Percentiles rank a stretch among this genome's conserved stretches.
Conservation (phyloP, 2,113 vertebrate species). For the Anolis sagrei region DNA sequence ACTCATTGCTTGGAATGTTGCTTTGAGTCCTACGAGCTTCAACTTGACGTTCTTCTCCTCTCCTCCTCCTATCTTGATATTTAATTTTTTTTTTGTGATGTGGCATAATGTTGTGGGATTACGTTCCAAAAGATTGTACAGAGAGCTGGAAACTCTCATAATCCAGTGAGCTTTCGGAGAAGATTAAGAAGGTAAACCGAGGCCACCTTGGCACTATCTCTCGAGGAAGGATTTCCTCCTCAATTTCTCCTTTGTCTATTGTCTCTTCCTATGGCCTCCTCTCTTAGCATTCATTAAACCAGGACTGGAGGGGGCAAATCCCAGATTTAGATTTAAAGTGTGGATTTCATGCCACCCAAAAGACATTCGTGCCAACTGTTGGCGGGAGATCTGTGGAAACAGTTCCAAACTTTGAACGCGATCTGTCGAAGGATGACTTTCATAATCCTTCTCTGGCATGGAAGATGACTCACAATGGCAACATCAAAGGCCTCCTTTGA, state of each 20-base stretch:
- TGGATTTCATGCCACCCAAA: conserved; percentile 6
- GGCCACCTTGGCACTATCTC: conserved; percentile 1
- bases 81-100: conserved; percentile 24
- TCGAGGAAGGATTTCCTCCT: not conserved
- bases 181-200: conserved; percentile 27
- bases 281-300: not conserved
- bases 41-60: conserved; percentile 51
- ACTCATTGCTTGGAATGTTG: conserved; percentile 61
- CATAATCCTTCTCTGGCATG: not conserved
- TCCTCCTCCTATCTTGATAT: conserved; percentile 1
- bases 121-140: not conserved
- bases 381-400: not conserved
- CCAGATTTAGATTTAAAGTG: conserved; percentile 27
- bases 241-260: not conserved
- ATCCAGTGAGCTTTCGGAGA: not conserved
- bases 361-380: not conserved
- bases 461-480: not conserved
- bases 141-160: not conserved
- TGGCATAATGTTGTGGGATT: conserved; percentile 15
- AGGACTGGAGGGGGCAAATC: not conserved
- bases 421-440: not conserved
- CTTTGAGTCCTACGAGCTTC: conserved; percentile 37
- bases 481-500: too few relatives aligned
- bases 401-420: not conserved
- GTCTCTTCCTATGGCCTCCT: not conserved